phyloP scores from a whole-genome alignment of 2,113 vertebrate species.

The Pseudopodoces humilis region DNA sequence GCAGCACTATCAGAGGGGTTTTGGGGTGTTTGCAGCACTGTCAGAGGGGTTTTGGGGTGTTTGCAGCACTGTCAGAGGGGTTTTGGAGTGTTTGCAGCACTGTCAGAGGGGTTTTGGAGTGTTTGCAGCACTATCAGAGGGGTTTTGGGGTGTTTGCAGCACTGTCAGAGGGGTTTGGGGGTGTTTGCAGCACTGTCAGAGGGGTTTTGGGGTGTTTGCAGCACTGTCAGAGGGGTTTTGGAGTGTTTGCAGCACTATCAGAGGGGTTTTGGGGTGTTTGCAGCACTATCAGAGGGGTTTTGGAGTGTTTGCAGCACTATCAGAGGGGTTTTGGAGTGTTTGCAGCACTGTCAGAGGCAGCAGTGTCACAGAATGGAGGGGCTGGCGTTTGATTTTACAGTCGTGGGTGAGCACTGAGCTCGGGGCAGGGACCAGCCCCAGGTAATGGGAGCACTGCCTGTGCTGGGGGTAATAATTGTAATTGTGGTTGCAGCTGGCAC shows the following conservation, averaged over 20 bases:
- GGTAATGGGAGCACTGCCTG: background rate
- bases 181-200: too few species aligned
- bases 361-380: background rate
- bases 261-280: too few species aligned
- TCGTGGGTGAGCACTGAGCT: background rate
- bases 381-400: slow-evolving; percentile 31
- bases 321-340: background rate
- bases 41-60: background rate
- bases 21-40: background rate
- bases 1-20: background rate
- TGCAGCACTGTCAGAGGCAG: background rate
- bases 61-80: background rate
- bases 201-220: too few species aligned
- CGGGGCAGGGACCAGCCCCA: background rate
- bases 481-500: background rate
- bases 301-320: background rate
- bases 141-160: too few species aligned
- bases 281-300: background rate
- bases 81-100: background rate
- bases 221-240: too few species aligned
- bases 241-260: too few species aligned
- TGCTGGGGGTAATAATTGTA: background rate
- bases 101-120: background rate
- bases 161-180: too few species aligned
- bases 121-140: background rate